Evolutionary conservation across 2,797 vertebrate genomes (phyloP).

Genomic region (Leucoraja ocellata): DNA sequence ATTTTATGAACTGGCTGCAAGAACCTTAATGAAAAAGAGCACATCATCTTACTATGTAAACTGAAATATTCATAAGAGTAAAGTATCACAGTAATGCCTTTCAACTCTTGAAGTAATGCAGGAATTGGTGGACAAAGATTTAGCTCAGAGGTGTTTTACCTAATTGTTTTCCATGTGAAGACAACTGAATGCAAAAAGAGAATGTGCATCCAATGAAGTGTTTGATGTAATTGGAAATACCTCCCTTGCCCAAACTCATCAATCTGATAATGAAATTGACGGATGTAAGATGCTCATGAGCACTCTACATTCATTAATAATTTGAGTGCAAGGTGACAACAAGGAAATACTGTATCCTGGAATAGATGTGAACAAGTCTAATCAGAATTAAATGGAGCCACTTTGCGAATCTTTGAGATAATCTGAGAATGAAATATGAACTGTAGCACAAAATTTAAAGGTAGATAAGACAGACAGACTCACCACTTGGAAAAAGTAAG

Average conservation of each 20-base stretch:
- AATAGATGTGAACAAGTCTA: neutral
- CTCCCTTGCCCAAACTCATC: neutral
- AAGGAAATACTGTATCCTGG: neutral
- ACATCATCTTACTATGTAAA: neutral
- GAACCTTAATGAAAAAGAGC: slow-evolving; percentile 61
- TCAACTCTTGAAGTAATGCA: neutral
- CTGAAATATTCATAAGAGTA: neutral
- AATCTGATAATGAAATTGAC: neutral
- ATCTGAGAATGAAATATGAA: too few species aligned
- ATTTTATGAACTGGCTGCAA: slow-evolving; percentile 87
- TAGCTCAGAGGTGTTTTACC: too few species aligned
- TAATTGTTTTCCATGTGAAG: too few species aligned
- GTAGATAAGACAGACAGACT: too few species aligned
- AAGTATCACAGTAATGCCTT: neutral
- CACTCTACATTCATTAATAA: neutral
- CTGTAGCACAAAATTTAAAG: too few species aligned
- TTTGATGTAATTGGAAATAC: neutral
- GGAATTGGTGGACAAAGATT: too few species aligned
- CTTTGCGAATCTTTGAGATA: too few species aligned
- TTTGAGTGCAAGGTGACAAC: neutral
- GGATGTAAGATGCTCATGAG: neutral
- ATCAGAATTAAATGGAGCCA: too few species aligned
- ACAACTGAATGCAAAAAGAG: too few species aligned
- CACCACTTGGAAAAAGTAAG: too few species aligned
- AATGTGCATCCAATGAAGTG: too few species aligned